Base-by-base conservation (phyloP, 2,888 invertebrate genomes). In the Pseudolycoriella hygida region DNA sequence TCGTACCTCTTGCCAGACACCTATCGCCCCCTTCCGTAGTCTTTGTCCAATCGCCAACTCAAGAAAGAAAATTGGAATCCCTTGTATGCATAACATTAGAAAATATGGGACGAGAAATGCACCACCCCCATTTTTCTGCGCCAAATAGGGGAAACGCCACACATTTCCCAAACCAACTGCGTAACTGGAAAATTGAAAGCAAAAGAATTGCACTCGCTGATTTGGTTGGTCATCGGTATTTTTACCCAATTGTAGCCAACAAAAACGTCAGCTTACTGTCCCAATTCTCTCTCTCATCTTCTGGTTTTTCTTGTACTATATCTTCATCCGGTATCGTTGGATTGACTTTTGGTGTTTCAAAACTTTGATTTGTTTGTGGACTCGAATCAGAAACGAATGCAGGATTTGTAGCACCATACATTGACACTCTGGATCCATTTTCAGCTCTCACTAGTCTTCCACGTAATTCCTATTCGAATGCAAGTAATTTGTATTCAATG, bases 21-120 rank as follows among this genome's bases (percentile, higher is more conserved):
- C 92, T 45, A 93, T 89, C 15, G 92, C 88, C 12, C 94, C 90
- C 65, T 93, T 90, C 53, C 93, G 73, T 60, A 96, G 67, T 49
- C 90, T 71, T 67, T 96, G 94, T 1, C 94, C 96, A 49, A 96
- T 87, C 2, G 93, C 94, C 58, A 96, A 68, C 67, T 96, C 96
- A 62, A 96, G 71, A 62, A 93, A 93, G 67, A 96, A 92, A 58
- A 96, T 88, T 1, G 94, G 96, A 54, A 96, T 86, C 1, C 94
- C 96, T 61, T 93, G 92, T 50, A 93, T 79, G 18, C 84, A 81
- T 58, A 93, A 64, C 92, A 94, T 94, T 51, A 94, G 84, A 58
- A 93, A 85, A 66, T 94, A 96, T 0, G 94, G 94, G 53, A 96
- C 92, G 49, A 96, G 68, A 61, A 96, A 96, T n/a, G 94, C 94